Evolutionary conservation across 2,113 vertebrate species (phyloP).

Genomic region (Platichthys stellatus): DNA sequence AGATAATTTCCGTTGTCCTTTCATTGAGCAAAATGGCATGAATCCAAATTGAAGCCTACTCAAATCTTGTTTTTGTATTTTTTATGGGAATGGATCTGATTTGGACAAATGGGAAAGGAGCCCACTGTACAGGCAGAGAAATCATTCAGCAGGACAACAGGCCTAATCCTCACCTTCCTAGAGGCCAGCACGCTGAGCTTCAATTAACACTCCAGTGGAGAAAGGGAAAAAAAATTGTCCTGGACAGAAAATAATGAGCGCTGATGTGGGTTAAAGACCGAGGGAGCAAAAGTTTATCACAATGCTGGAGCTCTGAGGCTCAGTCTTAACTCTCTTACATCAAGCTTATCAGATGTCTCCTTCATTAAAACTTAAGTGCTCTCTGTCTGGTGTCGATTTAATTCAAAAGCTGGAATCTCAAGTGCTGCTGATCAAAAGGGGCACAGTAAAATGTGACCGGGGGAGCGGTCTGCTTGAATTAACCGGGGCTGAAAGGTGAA

Average conservation of each 20-base stretch:
- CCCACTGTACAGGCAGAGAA: background rate
- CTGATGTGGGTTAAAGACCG: constrained; percentile 52
- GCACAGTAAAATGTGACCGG: constrained; percentile 45
- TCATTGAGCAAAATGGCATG: background rate
- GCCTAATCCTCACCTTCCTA: constrained; percentile 55
- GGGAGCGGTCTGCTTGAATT: constrained; percentile 57
- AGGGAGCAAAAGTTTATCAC: constrained; percentile 37
- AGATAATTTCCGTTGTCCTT: background rate
- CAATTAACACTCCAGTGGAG: constrained; percentile 46
- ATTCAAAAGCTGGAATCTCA: constrained; percentile 59
- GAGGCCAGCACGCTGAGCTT: constrained; percentile 52
- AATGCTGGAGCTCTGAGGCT: constrained; percentile 8
- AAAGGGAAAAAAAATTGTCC: constrained; percentile 7
- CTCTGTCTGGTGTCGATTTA: constrained; percentile 55
- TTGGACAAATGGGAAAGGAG: constrained; percentile 11
- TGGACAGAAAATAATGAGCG: constrained; percentile 34
- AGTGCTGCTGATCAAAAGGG: constrained; percentile 61
- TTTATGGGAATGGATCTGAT: background rate
- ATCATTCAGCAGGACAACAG: constrained; percentile 44
- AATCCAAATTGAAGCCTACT: constrained; percentile 5
- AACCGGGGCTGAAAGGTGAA: constrained; percentile 69
- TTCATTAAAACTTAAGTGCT: constrained; percentile 56
- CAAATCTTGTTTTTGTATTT: background rate
- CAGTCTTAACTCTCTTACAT: constrained; percentile 34
- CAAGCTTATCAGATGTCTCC: constrained; percentile 57